Evolutionary conservation across 2,113 vertebrate species (phyloP).

Genomic region (Synodontis membranacea): DNA sequence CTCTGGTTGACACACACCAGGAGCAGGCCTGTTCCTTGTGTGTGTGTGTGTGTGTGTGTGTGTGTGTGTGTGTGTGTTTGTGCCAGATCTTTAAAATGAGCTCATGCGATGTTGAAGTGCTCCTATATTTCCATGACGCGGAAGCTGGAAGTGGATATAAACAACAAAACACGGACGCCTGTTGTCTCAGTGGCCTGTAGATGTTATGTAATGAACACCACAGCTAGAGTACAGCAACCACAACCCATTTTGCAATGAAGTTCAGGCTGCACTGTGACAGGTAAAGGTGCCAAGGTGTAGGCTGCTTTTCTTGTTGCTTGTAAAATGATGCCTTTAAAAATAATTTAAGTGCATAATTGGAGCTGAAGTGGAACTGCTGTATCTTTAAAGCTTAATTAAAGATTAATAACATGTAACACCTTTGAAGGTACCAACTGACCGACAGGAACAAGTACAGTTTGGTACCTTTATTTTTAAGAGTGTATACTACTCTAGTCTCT

Average conservation of each 20-base stretch:
- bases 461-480: background rate
- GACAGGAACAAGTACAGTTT: background rate
- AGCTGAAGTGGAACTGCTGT: background rate
- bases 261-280: background rate
- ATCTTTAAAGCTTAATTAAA: background rate
- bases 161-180: no score
- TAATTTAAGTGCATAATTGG: background rate
- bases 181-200: no score
- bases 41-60: constrained; percentile 3
- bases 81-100: background rate
- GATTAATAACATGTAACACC: background rate
- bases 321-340: background rate
- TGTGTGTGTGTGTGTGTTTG: background rate
- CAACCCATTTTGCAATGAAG: background rate
- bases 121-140: background rate
- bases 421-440: background rate
- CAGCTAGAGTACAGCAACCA: background rate
- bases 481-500: background rate
- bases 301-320: background rate
- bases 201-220: background rate
- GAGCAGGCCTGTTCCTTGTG: constrained; percentile 7
- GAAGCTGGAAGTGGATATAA: constrained; percentile 1
- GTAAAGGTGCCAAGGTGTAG: background rate
- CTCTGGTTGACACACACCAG: constrained; percentile 5
- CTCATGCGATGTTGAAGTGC: background rate